Percentiles rank a stretch among this genome's conserved stretches.
Conservation (phyloP, 2,113 vertebrate species). For the Plecturocebus donacophilus region DNA sequence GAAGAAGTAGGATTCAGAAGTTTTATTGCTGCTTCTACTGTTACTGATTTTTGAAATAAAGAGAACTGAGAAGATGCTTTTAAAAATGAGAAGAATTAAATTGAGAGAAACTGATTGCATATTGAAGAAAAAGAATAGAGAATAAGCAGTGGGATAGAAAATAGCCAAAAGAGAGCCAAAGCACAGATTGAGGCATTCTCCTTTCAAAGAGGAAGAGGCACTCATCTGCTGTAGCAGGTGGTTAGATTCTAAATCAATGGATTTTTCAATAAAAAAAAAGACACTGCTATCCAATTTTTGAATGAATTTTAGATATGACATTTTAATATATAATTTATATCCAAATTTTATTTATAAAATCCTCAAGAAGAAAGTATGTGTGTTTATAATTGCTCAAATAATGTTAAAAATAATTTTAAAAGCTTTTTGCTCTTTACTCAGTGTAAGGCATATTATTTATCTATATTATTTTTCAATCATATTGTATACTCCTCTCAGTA, state of each 20-base stretch:
- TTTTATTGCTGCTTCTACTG: neutral
- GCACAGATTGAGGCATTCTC: neutral
- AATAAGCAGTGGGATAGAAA: neutral
- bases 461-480: neutral
- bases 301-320: neutral
- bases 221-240: neutral
- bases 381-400: neutral
- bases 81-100: neutral
- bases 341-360: neutral
- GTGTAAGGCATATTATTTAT: neutral
- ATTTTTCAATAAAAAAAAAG: neutral
- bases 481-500: neutral
- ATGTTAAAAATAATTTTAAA: neutral
- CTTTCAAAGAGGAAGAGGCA: neutral
- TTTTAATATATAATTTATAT: neutral
- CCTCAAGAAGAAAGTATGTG: neutral
- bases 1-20: neutral
- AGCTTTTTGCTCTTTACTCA: neutral
- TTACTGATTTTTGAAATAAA: neutral
- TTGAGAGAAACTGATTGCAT: neutral
- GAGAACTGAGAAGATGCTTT: neutral
- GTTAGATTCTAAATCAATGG: neutral
- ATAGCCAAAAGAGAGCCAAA: neutral
- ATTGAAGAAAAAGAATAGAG: constrained; percentile 46
- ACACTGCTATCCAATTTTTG: neutral